Evolutionary conservation across 2,888 invertebrate species (phyloP), one percentile per base, ranked within the genome.

Genomic region (Pseudococcus longispinus): DNA sequence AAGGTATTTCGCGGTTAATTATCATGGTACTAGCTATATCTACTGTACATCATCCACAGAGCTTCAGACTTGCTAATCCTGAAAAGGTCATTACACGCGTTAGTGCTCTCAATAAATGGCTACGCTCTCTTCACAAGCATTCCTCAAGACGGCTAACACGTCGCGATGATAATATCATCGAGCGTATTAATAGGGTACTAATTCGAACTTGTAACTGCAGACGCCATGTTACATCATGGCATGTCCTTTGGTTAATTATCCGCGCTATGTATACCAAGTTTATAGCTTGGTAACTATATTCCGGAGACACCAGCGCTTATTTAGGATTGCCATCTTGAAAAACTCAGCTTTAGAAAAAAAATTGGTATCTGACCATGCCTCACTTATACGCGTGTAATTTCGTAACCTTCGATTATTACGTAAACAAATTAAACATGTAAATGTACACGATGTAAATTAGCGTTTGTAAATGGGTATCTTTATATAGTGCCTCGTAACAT

Each of bases 401-500:
- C 70, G 70, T 70, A 70, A 70, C 70, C 70, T 70, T 70, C 70
- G 70, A 70, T 70, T 70, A 70, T 70, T 70, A 70, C 32, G 70
- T 70, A 70, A 70, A 18, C 70, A 29, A 70, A 70, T 70, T 70
- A 70, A 70, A 70, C 70, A 70, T 70, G 70, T 70, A 70, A 70
- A 70, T 70, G 60, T 23, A 23, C 23, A 29, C 29, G 70, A 29
- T 5, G 29, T 29, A 70, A 70, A 29, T 70, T 70, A 70, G 29
- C 32, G 70, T 70, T 18, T 70, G 18, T 29, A 26, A 26, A 29
- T 29, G 18, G 23, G 60, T 29, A 70, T 70, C 70, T 18, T 15
- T 55, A n/a, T 4, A 15, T n/a, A n/a, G 6, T 60, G 11, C 23
- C 8, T 60, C 23, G 23, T 6, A 37, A 9, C 9, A n/a, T 15